Base-by-base conservation (phyloP, 2,797 vertebrate species). In the Sciurus vulgaris region DNA sequence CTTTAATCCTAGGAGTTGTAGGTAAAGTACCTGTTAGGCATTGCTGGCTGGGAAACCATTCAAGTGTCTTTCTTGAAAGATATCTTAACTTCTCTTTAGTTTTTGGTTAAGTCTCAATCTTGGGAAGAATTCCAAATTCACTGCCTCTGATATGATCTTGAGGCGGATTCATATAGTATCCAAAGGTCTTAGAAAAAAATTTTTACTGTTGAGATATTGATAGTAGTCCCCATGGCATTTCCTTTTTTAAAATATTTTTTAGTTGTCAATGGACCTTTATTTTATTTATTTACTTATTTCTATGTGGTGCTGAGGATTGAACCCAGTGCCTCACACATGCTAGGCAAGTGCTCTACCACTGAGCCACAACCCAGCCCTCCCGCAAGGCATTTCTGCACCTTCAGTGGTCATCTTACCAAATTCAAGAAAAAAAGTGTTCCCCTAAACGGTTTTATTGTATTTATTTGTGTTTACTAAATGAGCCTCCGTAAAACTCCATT, bases 401-500 rank as follows among this genome's bases (percentile, higher is more conserved):
- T 89, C 38, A 44, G 61, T 76, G 30, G 35, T 73, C 76, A 85
- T 96, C 69, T 30, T 30, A 83, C 38, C 56, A 77, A 84, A 88
- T 76, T 79, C 24, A 93, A 79, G 4, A 6, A 7, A 81, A 86
- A 93, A 76, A 30, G 20, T 56, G 12, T 47, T 44, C n/a, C 22
- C 91, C 41, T 74, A 38, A 49, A 84, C 15, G 51, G 10, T 92
- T 92, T 89, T 92, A 65, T 89, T 95, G 5, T 88, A n/a, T 87
- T 54, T 93, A 35, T 61, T 74, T 54, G 17, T 84, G 22, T 26
- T 92, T 94, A 24, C 51, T 96, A 84, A 95, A 95, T 41, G 33
- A 90, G 74, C 86, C 77, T 90, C 12, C 12, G 94, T 77, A 61
- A 87, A 96, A 82, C 56, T 89, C 69, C 77, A 15, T 79, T 81